phyloP scores from a whole-genome alignment of 2,113 vertebrate genomes.

The Megaceryle maxima region DNA sequence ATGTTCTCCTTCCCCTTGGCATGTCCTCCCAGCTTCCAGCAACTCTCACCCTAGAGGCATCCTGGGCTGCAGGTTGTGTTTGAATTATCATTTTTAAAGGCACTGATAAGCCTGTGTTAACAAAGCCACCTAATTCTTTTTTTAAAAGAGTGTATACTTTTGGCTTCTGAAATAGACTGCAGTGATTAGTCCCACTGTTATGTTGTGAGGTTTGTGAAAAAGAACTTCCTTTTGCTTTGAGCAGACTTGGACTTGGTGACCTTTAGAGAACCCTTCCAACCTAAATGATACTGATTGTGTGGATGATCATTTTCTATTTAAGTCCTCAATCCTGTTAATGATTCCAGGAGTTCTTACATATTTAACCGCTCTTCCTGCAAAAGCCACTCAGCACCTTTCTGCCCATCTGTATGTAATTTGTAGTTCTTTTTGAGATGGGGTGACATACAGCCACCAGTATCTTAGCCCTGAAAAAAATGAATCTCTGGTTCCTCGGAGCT shows the following conservation, averaged over 20 bases:
- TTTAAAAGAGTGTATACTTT: not conserved
- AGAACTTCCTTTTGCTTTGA: not conserved
- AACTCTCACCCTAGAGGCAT: not conserved
- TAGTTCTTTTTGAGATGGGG: not conserved
- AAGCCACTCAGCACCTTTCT: not conserved
- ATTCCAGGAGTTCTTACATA: not conserved
- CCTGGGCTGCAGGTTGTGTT: not conserved
- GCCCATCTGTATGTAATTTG: not conserved
- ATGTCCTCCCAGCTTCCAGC: not conserved
- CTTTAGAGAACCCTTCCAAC: not conserved
- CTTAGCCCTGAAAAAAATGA: not conserved
- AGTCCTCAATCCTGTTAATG: not conserved
- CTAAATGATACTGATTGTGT: not conserved
- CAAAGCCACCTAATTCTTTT: not conserved
- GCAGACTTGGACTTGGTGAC: not conserved
- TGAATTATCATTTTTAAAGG: not conserved
- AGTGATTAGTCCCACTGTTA: not conserved
- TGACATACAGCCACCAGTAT: not conserved
- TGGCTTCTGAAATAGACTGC: not conserved
- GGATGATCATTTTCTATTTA: not conserved
- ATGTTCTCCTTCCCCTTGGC: not conserved
- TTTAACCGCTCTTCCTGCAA: not conserved
- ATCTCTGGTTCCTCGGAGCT: not conserved
- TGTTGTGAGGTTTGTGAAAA: not conserved
- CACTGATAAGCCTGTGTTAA: not conserved